Conservation (phyloP, 2,888 invertebrate genomes). For the Chaetogeoica ovagalla region DNA sequence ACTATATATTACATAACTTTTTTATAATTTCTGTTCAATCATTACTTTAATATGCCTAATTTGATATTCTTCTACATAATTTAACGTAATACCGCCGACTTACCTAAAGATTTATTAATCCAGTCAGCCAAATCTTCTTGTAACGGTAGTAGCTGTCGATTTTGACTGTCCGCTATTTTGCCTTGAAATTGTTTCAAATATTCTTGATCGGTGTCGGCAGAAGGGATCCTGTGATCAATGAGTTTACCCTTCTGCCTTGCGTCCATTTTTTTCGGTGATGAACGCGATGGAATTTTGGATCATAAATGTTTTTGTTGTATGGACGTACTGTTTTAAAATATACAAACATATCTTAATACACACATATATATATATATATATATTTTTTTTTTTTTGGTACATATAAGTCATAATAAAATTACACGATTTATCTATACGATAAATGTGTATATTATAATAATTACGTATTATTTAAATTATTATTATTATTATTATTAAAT, state of each 20-base stretch:
- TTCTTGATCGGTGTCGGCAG: conserved; percentile 64
- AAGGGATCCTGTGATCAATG: conserved; percentile 43
- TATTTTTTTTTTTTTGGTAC: too few species aligned
- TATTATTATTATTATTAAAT: too few species aligned
- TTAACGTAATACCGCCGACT: conserved; percentile 59
- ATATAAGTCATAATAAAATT: too few species aligned
- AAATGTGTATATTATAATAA: too few species aligned
- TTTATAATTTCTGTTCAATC: too few species aligned
- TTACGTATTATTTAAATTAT: too few species aligned
- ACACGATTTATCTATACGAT: too few species aligned
- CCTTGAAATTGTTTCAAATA: conserved; percentile 70
- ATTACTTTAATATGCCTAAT: too few species aligned
- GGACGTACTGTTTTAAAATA: conserved; percentile 32
- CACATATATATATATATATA: too few species aligned
- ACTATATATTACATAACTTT: too few species aligned
- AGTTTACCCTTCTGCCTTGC: conserved; percentile 34
- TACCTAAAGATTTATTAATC: conserved; percentile 83
- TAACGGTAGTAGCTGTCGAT: conserved; percentile 76
- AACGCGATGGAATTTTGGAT: conserved; percentile 48
- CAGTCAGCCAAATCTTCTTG: conserved; percentile 87
- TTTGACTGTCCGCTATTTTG: conserved; percentile 75
- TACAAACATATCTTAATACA: not conserved
- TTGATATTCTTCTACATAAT: too few species aligned
- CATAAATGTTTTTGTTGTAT: conserved; percentile 43
- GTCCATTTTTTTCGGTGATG: conserved; percentile 45